These are phyloP conservation scores for Ornithoptera alexandrae DNA, from an alignment of 2,888 invertebrate species.

Conservation along the genomic window DNA sequence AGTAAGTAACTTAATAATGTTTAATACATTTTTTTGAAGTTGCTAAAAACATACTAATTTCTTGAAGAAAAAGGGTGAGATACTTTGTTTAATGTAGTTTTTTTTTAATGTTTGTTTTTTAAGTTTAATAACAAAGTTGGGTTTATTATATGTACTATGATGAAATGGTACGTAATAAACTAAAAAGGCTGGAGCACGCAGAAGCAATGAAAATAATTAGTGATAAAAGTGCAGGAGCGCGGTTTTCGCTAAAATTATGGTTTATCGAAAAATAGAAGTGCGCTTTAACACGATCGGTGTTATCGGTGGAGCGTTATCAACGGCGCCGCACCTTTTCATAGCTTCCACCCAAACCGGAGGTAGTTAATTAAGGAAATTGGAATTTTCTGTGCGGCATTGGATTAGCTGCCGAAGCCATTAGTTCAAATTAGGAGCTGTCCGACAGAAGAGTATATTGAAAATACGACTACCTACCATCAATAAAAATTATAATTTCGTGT, in stretches of 20 bases:
- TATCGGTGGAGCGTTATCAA: constrained; percentile 63
- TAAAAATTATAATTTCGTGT: background rate
- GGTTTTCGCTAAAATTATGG: constrained; percentile 26
- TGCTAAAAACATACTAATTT: background rate
- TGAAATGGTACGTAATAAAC: background rate
- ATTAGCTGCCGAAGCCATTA: constrained; percentile 75
- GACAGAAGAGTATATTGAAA: constrained; percentile 50
- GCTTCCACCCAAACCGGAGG: constrained; percentile 63
- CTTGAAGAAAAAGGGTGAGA: background rate
- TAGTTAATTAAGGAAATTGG: constrained; percentile 79
- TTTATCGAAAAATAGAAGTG: constrained; percentile 40
- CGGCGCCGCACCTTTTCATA: constrained; percentile 68
- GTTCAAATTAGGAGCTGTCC: constrained; percentile 76
- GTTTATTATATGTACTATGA: background rate
- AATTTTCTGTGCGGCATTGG: constrained; percentile 73
- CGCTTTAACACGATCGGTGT: constrained; percentile 61
- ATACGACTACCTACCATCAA: constrained; percentile 7
- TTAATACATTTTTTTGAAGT: background rate
- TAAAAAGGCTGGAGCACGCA: constrained; percentile 4
- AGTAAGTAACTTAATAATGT: constrained; percentile 78
- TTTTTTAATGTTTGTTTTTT: background rate
- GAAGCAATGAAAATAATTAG: constrained; percentile 18
- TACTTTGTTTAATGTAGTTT: background rate
- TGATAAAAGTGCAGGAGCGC: constrained; percentile 26
- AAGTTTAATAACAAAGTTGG: background rate